Percentiles rank a stretch among this genome's conserved stretches.
Evolutionary conservation across 1,140 invertebrate genomes (phyloP).

Genomic region (Microplitis demolitor): DNA sequence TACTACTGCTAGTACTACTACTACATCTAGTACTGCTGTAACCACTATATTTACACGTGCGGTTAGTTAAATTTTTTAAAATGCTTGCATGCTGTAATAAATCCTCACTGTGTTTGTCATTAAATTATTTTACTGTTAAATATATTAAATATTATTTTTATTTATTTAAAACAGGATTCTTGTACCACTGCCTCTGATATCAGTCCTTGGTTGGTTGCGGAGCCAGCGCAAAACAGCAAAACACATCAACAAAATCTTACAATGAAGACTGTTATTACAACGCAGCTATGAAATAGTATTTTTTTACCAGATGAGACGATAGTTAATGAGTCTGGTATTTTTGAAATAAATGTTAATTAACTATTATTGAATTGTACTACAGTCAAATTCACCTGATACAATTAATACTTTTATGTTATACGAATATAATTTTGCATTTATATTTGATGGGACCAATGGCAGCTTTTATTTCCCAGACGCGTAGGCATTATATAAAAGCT

Average conservation of each 20-base stretch:
- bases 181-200: constrained; percentile 64
- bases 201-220: constrained; percentile 79
- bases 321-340: constrained; percentile 48
- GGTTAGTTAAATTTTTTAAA: constrained; percentile 40
- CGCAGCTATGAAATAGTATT: constrained; percentile 68
- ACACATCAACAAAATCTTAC: constrained; percentile 69
- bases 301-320: neutral
- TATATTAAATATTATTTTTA: neutral
- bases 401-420: neutral
- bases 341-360: constrained; percentile 49
- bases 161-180: constrained; percentile 22
- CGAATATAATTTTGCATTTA: constrained; percentile 19
- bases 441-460: constrained; percentile 19
- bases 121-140: neutral
- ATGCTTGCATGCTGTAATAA: constrained; percentile 11
- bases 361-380: neutral
- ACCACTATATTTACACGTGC: constrained; percentile 50
- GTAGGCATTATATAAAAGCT: neutral
- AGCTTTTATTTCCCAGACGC: neutral
- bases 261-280: constrained; percentile 83
- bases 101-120: neutral
- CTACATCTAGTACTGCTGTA: too few species aligned
- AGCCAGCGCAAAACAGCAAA: constrained; percentile 67
- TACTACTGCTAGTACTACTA: too few species aligned
- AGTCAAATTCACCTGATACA: constrained; percentile 7